These are phyloP conservation scores for Orthonevra nobilis DNA, from an alignment of 2,888 invertebrate species.

Conservation along the genomic window DNA sequence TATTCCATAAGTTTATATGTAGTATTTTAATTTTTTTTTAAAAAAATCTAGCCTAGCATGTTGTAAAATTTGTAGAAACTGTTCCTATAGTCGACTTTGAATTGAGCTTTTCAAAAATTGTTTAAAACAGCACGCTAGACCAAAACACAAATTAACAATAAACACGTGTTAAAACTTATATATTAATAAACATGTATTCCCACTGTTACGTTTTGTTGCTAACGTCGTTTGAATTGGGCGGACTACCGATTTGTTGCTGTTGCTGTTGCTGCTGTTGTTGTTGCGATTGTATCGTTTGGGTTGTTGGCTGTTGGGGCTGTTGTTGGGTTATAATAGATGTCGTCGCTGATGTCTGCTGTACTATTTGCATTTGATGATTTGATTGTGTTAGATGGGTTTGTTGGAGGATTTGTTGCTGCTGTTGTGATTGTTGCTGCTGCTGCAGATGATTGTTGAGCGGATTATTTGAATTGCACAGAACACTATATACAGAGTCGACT, in stretches of 20 bases:
- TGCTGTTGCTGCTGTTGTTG: slow-evolving; percentile 73
- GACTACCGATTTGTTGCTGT: slow-evolving; percentile 76
- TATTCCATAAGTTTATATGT: neutral
- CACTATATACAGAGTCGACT: slow-evolving; percentile 98
- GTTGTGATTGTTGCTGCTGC: slow-evolving; percentile 72
- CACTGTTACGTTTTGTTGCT: slow-evolving; percentile 81
- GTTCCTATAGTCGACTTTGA: too few relatives aligned
- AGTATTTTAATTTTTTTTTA: neutral
- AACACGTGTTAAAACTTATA: slow-evolving; percentile 74
- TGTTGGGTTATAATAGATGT: slow-evolving; percentile 78
- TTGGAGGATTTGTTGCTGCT: slow-evolving; percentile 73
- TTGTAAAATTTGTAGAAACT: slow-evolving; percentile 12
- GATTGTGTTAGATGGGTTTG: slow-evolving; percentile 73
- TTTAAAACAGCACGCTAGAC: too few relatives aligned
- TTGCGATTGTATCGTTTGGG: slow-evolving; percentile 57
- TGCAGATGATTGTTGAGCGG: slow-evolving; percentile 81
- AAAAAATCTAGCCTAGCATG: slow-evolving; percentile 11
- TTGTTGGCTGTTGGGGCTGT: slow-evolving; percentile 71
- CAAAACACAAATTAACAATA: too few relatives aligned
- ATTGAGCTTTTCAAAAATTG: too few relatives aligned
- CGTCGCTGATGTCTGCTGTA: slow-evolving; percentile 76
- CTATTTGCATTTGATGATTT: slow-evolving; percentile 68
- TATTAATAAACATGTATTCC: slow-evolving; percentile 81
- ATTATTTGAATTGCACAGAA: slow-evolving; percentile 95
- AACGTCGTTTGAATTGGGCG: slow-evolving; percentile 80